phyloP scores from a whole-genome alignment of 2,888 invertebrate genomes.

The Platycheirus rosarum region DNA sequence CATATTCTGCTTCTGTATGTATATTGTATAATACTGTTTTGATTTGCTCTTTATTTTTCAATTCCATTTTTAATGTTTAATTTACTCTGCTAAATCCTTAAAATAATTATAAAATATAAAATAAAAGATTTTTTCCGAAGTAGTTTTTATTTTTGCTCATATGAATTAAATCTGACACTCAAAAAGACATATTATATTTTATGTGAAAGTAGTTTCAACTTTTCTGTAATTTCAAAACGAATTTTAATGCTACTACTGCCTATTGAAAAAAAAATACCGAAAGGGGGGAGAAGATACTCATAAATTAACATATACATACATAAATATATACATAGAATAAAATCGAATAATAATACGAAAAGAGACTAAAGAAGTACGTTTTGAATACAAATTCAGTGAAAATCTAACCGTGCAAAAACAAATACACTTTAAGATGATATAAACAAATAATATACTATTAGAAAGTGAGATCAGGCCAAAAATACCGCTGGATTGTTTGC shows the following conservation, averaged over 20 bases:
- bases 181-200: no score
- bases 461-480: conserved; percentile 18
- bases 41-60: conserved; percentile 11
- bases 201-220: conserved; percentile 35
- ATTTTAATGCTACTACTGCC: conserved; percentile 12
- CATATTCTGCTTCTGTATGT: no score
- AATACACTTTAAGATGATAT: conserved; percentile 6
- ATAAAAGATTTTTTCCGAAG: no score
- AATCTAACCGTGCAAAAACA: conserved; percentile 4
- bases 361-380: conserved; percentile 3
- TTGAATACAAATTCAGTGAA: conserved; percentile 7
- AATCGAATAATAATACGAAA: not conserved
- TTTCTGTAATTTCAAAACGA: conserved; percentile 25
- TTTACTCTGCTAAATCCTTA: no score
- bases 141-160: no score
- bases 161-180: no score
- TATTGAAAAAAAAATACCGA: conserved; percentile 17
- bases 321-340: not conserved
- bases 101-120: no score
- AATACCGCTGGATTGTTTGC: conserved; percentile 17
- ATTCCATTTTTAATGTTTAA: no score
- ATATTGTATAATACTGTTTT: no score
- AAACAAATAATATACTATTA: conserved; percentile 3
- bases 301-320: not conserved
- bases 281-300: conserved; percentile 21